These are phyloP conservation scores for Patella vulgata DNA, from an alignment of 1,140 invertebrate species.

Conservation along the genomic window DNA sequence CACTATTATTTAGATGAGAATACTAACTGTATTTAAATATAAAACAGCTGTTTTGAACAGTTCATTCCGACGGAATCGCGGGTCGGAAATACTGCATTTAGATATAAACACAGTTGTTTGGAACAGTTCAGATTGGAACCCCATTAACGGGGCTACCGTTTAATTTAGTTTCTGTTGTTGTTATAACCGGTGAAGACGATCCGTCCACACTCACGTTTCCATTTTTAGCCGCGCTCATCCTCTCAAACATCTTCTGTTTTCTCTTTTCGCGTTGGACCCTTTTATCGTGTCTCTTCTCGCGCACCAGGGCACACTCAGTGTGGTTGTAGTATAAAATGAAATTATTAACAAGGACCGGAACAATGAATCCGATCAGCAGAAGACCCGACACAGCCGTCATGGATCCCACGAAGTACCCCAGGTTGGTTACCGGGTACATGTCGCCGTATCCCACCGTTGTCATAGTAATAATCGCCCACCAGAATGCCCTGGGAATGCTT, in stretches of 20 bases:
- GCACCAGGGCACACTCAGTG: slow-evolving; percentile 28
- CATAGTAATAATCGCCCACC: slow-evolving; percentile 90
- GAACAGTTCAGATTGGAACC: too few species aligned
- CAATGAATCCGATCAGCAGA: slow-evolving; percentile 99
- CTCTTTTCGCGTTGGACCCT: neutral
- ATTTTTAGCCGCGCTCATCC: neutral
- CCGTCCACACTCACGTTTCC: neutral
- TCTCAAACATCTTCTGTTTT: neutral
- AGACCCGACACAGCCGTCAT: slow-evolving; percentile 96
- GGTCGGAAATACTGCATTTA: too few species aligned
- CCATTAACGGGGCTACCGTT: too few species aligned
- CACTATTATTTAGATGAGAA: too few species aligned
- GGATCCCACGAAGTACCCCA: slow-evolving; percentile 54
- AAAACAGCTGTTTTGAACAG: too few species aligned
- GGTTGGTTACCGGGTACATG: slow-evolving; percentile 70
- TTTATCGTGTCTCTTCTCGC: slow-evolving; percentile 15
- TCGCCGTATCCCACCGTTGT: slow-evolving; percentile 98
- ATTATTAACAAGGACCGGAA: slow-evolving; percentile 70
- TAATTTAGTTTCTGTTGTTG: too few species aligned
- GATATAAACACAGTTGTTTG: too few species aligned
- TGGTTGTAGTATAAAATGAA: slow-evolving; percentile 83
- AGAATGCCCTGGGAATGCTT: slow-evolving; percentile 96
- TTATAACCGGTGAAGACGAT: too few species aligned
- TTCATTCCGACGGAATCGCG: too few species aligned
- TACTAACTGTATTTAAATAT: too few species aligned